Evolutionary conservation across 2,888 invertebrate species (phyloP), one percentile per base, ranked within the genome.

Genomic region (Nomada lathburiana): DNA sequence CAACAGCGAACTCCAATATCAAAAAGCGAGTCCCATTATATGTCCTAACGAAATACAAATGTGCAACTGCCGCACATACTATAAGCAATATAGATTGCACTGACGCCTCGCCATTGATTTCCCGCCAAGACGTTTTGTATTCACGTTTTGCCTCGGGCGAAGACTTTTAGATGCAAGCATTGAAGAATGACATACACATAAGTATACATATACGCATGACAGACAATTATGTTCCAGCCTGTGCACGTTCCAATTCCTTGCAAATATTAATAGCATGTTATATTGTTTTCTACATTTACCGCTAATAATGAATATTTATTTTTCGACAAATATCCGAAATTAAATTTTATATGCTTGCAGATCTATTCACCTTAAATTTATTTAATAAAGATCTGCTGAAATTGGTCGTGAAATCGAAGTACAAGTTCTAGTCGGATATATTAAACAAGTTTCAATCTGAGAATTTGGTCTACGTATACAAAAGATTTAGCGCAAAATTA

Each of bases 91-190:
- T 57, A 13, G 62, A 57, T 68, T 42, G 52, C 36, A 60, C n/a
- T 63, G 47, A 63, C 26, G 59, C n/a, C 53, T 42, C 55, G n/a
- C 76, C 44, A 88, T 83, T 87, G 80, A 88, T 86, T 83, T 88
- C 80, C 78, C 67, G 80, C 75, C 75, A 80, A 80, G 72, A 26
- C 26, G 60, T 53, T 50, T 74, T 44, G 64, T 55, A 53, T 60
- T 29, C 62, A 52, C 60, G 44, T 36, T 55, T 63, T 16, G 63
- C 42, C 72, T 74, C 57, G 44, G 18, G 18, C 50, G 53, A 77
- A 85, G 76, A 60, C 70, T 74, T 57, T 62, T 52, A 59, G 11
- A n/a, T 53, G 26, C 53, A 26, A 16, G 67, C 62, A 62, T 52
- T 62, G 29, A 74, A 69, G 4, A 44, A 20, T 26, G 23, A 63